These are phyloP conservation scores for Protobothrops mucrosquamatus DNA, from an alignment of 2,113 vertebrate species.

Conservation along the genomic window DNA sequence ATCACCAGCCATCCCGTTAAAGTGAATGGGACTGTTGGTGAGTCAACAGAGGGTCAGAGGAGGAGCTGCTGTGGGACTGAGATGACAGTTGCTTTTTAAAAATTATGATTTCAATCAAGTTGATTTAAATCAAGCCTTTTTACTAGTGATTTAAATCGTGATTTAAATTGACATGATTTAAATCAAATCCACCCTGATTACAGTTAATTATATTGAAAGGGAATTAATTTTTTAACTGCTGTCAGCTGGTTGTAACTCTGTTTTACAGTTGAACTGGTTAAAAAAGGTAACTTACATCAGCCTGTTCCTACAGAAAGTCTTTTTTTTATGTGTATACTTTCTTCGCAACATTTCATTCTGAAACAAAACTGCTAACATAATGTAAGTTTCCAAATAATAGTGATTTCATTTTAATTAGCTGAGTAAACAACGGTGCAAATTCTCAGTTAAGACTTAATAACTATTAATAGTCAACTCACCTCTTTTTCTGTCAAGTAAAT, in stretches of 20 bases:
- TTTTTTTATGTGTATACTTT: conserved; percentile 44
- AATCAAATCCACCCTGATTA: too few species aligned
- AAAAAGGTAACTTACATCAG: conserved; percentile 48
- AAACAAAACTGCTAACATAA: conserved; percentile 66
- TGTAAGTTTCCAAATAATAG: conserved; percentile 55
- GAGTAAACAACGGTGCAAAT: conserved; percentile 58
- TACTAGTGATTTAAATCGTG: too few species aligned
- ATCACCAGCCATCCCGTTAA: too few species aligned
- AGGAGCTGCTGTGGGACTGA: too few species aligned
- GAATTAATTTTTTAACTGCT: conserved; percentile 17
- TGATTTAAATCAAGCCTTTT: too few species aligned
- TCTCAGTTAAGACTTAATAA: conserved; percentile 61
- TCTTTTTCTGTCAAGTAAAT: conserved; percentile 15
- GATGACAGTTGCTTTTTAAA: too few species aligned
- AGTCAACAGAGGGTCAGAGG: too few species aligned
- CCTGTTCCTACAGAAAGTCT: conserved; percentile 49
- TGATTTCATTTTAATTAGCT: conserved; percentile 74
- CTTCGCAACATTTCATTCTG: conserved; percentile 60
- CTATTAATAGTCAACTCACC: conserved; percentile 51
- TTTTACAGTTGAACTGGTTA: conserved; percentile 56
- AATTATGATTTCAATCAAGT: too few species aligned
- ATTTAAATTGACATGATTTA: too few species aligned
- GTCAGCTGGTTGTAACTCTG: conserved; percentile 54
- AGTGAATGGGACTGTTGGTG: too few species aligned
- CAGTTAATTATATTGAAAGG: too few species aligned